Percentiles rank a stretch among this genome's conserved stretches.
phyloP scores from a whole-genome alignment of 2,797 vertebrate species.

The Pipistrellus nathusii region DNA sequence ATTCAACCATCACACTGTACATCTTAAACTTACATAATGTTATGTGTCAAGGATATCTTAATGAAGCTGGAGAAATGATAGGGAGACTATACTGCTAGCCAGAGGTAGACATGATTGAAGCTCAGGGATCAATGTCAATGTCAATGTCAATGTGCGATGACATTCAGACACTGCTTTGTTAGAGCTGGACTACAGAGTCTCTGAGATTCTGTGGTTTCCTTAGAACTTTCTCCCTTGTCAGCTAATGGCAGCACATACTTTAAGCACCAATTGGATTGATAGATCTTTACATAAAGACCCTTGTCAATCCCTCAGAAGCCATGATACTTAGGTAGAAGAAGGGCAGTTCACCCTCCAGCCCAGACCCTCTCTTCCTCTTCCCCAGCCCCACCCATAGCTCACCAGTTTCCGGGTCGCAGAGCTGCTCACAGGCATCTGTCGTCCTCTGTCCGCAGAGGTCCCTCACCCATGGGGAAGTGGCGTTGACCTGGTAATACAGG shows the following conservation, averaged over 20 bases:
- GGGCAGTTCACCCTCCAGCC: background rate
- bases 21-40: background rate
- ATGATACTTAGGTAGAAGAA: background rate
- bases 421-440: slow-evolving; percentile 96
- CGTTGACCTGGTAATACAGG: slow-evolving; percentile 97
- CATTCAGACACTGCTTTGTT: background rate
- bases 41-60: background rate
- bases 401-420: slow-evolving; percentile 98
- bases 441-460: slow-evolving; percentile 98
- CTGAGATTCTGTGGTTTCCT: background rate
- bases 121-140: background rate
- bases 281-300: background rate
- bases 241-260: background rate
- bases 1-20: background rate
- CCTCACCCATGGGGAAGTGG: slow-evolving; percentile 95
- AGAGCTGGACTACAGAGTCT: background rate
- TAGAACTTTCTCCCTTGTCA: background rate
- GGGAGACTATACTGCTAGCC: background rate
- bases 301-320: background rate
- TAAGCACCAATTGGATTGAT: background rate
- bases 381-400: slow-evolving; percentile 68
- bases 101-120: background rate
- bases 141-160: background rate
- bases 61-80: background rate
- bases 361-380: background rate